These are phyloP conservation scores for Caenorhabditis doughertyi DNA, from an alignment of 2,888 invertebrate genomes.

Conservation along the genomic window DNA sequence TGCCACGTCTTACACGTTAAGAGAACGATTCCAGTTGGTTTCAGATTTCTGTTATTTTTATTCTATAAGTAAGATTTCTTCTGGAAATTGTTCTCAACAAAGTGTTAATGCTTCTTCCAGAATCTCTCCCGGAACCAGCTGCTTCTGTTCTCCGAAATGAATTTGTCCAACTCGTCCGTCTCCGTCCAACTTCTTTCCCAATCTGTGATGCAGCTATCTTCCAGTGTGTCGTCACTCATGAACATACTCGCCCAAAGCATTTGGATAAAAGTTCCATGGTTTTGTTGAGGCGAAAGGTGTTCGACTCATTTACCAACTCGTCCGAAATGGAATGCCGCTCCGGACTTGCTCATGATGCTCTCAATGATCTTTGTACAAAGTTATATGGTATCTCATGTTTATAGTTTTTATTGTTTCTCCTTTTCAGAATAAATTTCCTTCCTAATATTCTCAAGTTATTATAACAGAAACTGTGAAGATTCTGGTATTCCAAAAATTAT, in stretches of 20 bases:
- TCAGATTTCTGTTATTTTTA: slow-evolving; percentile 72
- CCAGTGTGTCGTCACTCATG: slow-evolving; percentile 61
- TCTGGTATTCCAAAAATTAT: slow-evolving; percentile 8
- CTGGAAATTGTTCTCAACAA: background rate
- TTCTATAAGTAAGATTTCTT: slow-evolving; percentile 51
- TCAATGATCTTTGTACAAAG: slow-evolving; percentile 70
- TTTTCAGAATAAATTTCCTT: no score
- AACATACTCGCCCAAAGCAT: slow-evolving; percentile 45
- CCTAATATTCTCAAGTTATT: no score
- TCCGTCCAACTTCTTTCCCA: slow-evolving; percentile 62
- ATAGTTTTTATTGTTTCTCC: no score
- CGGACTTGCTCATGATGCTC: slow-evolving; percentile 66
- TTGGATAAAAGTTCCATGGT: slow-evolving; percentile 51
- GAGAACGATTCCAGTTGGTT: slow-evolving; percentile 68
- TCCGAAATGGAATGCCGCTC: slow-evolving; percentile 67
- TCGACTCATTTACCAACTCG: slow-evolving; percentile 63
- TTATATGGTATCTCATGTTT: slow-evolving; percentile 68
- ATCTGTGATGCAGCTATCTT: slow-evolving; percentile 66
- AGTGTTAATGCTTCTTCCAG: slow-evolving; percentile 25
- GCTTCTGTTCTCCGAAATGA: slow-evolving; percentile 67
- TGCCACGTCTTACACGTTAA: slow-evolving; percentile 66
- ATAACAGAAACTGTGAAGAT: background rate
- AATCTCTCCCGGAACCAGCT: slow-evolving; percentile 62
- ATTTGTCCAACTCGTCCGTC: slow-evolving; percentile 66
- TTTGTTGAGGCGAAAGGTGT: slow-evolving; percentile 59